Conservation (phyloP, 2,797 vertebrate genomes). For the Salmo trutta region DNA sequence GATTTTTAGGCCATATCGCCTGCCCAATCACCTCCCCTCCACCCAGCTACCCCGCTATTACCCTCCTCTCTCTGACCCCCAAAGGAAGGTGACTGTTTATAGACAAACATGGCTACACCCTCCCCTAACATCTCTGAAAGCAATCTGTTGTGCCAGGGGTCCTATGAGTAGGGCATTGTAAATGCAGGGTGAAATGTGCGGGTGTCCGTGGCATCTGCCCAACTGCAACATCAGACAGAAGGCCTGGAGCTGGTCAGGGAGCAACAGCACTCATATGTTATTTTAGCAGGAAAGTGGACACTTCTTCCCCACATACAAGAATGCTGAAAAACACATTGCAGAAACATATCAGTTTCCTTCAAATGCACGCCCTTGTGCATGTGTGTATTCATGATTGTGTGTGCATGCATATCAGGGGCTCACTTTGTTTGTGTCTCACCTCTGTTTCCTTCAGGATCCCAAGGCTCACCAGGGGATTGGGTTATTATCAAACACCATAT, state of each 20-base stretch:
- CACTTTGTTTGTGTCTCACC: constrained; percentile 23
- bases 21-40: too few relatives aligned
- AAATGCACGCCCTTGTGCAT: neutral
- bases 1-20: too few relatives aligned
- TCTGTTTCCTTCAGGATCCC: constrained; percentile 15
- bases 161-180: constrained; percentile 42
- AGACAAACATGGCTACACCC: constrained; percentile 14
- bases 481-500: constrained; percentile 37
- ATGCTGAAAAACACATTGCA: neutral
- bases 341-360: too few relatives aligned
- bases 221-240: constrained; percentile 45
- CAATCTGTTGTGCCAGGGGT: constrained; percentile 49
- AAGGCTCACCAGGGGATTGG: constrained; percentile 14
- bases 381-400: neutral
- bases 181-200: constrained; percentile 50
- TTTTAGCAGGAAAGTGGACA: neutral
- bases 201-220: constrained; percentile 44
- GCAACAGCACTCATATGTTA: constrained; percentile 13
- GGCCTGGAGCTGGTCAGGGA: constrained; percentile 23
- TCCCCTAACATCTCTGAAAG: constrained; percentile 19
- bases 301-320: neutral
- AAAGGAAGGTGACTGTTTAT: constrained; percentile 49
- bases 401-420: neutral
- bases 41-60: neutral
- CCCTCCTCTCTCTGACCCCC: neutral